Percentiles rank a stretch among this genome's conserved stretches.
These are phyloP conservation scores for Rhabdophis nuchalis DNA, from an alignment of 2,797 vertebrate species.

Conservation along the genomic window DNA sequence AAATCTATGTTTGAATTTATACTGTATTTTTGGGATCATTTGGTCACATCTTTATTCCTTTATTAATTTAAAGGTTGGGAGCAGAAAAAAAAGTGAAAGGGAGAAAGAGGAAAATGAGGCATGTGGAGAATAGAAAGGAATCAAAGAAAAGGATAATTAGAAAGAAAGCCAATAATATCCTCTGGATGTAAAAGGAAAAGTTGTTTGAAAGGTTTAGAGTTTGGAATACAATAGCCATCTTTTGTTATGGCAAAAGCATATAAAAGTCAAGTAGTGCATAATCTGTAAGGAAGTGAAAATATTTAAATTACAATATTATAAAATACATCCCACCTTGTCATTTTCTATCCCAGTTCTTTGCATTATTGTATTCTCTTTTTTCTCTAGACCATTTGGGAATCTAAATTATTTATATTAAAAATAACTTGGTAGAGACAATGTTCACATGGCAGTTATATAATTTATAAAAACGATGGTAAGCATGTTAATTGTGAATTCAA, in stretches of 20 bases:
- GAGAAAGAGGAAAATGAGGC: not conserved
- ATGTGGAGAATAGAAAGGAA: not conserved
- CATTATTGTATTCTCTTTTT: not conserved
- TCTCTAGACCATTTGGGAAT: not conserved
- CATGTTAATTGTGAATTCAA: not conserved
- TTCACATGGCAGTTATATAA: not conserved
- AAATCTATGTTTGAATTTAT: conserved; percentile 41
- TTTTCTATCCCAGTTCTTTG: not conserved
- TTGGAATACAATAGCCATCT: not conserved
- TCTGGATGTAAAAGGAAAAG: not conserved
- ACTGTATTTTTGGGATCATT: conserved; percentile 27
- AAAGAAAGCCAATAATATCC: not conserved
- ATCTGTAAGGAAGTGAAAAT: not conserved
- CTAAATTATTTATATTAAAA: not conserved
- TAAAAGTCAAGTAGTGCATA: not conserved
- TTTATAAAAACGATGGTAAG: not conserved
- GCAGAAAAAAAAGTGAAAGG: not conserved
- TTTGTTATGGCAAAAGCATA: not conserved
- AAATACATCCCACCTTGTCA: not conserved
- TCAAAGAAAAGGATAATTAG: conserved; percentile 18
- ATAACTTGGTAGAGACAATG: not conserved
- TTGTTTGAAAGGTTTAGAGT: not conserved
- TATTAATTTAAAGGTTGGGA: not conserved
- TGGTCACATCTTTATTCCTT: conserved; percentile 16
- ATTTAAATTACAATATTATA: conserved; percentile 1